Percentiles rank a stretch among this genome's conserved stretches.
phyloP scores from a whole-genome alignment of 2,888 invertebrate genomes.

The Syrphus vitripennis region DNA sequence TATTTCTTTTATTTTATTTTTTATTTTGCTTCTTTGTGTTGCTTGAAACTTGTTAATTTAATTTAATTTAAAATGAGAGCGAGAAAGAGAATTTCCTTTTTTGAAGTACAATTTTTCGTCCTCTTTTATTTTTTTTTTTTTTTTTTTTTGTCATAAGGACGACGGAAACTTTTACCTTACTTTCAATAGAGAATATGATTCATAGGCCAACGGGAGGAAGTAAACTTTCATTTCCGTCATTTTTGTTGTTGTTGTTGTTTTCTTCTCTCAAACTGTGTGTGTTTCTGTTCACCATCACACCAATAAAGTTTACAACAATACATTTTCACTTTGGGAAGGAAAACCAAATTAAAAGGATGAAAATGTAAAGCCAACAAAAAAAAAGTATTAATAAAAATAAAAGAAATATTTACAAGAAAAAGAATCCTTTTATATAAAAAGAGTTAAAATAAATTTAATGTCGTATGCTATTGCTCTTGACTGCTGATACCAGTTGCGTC shows the following conservation, averaged over 20 bases:
- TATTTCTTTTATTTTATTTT: no score
- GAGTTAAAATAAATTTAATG: not conserved
- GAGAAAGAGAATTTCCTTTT: constrained; percentile 30
- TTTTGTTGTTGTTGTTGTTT: no score
- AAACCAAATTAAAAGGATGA: constrained; percentile 68
- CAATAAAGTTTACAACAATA: constrained; percentile 62
- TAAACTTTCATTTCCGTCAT: constrained; percentile 50
- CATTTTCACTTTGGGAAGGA: constrained; percentile 54
- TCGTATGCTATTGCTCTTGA: not conserved
- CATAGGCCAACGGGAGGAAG: constrained; percentile 65
- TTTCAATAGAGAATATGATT: constrained; percentile 65
- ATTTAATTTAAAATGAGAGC: constrained; percentile 65
- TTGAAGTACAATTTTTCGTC: constrained; percentile 14
- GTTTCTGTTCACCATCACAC: constrained; percentile 20
- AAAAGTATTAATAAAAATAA: constrained; percentile 61
- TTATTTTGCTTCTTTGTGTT: constrained; percentile 29
- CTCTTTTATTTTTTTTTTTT: not conserved
- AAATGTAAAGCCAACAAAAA: not conserved
- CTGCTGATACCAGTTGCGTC: not conserved
- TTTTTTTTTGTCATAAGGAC: constrained; percentile 17
- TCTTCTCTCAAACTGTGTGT: not conserved
- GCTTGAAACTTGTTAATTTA: constrained; percentile 66
- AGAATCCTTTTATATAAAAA: constrained; percentile 23
- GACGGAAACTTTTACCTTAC: constrained; percentile 58
- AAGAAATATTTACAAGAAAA: constrained; percentile 47